Conservation (phyloP, 2,888 invertebrate genomes). For the Polydrusus tereticollis region DNA sequence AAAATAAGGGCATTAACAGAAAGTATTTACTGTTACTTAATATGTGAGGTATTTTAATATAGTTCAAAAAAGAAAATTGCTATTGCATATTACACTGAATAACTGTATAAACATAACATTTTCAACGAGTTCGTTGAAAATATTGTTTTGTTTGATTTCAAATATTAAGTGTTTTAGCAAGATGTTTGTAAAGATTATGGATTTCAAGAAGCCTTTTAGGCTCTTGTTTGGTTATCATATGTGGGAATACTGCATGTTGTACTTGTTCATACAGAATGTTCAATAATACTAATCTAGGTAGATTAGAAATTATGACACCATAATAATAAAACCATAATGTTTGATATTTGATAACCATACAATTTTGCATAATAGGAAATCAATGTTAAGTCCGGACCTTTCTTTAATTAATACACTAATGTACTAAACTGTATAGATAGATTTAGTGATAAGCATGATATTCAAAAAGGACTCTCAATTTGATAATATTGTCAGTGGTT, state of each 20-base stretch:
- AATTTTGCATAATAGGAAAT: too few species aligned
- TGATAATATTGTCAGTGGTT: constrained; percentile 12
- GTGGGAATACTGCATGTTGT: not conserved
- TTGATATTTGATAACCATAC: too few species aligned
- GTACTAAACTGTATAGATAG: not conserved
- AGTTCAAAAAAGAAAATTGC: too few species aligned
- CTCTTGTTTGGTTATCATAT: constrained; percentile 2
- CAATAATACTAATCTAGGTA: not conserved
- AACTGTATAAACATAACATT: constrained; percentile 1
- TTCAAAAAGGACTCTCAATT: not conserved
- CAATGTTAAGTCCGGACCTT: too few species aligned
- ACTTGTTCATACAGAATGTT: not conserved
- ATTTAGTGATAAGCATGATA: not conserved
- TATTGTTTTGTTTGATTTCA: not conserved
- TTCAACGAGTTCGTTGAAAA: constrained; percentile 8
- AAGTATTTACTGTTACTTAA: too few species aligned
- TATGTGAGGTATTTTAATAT: too few species aligned
- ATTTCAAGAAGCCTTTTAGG: constrained; percentile 14
- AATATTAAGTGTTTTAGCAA: constrained; percentile 5
- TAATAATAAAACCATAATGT: not conserved
- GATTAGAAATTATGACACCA: not conserved
- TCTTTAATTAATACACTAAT: too few species aligned
- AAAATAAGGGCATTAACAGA: too few species aligned
- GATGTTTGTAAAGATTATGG: constrained; percentile 13
- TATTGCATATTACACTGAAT: constrained; percentile 6